Base-by-base conservation (phyloP, 64 coral and sea anemone species). In the Pachyseris speciosa region DNA sequence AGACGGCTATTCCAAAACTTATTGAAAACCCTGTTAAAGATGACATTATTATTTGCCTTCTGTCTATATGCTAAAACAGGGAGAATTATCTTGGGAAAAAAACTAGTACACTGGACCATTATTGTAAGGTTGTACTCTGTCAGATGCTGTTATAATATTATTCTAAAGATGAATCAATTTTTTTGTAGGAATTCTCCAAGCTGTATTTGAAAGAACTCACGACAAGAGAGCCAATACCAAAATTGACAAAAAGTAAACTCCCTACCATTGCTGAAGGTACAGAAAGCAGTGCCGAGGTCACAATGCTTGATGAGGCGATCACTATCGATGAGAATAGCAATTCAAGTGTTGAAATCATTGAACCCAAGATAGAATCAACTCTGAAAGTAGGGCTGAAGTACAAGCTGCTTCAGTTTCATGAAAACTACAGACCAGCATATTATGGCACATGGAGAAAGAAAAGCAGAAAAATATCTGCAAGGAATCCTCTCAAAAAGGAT, bases 401-500 rank as follows among this genome's bases (percentile, higher is more conserved):
- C n/a, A 94, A 94, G 31, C 86, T 91, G 27, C 67, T 98, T 44
- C 84, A 98, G 79, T 94, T 98, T 73, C 58, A 87, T 10, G 84
- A 73, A 43, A 94, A 98, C 50, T 91, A 91, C 38, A 88, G 95
- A 64, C 95, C 95, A 68, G 80, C 95, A 37, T 98, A 94, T 43
- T 94, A 84, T 88, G 95, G 95, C 20, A 98, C 95, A 43, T 88
- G 80, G 73, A 58, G 75, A 19, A 98, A 94, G 67, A 98, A 83
- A 84, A 98, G 95, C 88, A 87, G 83, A 57, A 51, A 69, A 4
- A 94, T 98, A 29, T 98, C 95, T 20, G 73, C 95, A 84, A 98
- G 64, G 42, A 94, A 98, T 63, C 95, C 95, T 52, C 91, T 98
- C 32, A 87, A 83, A 37, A 94, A 94, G 40, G 95, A 98, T 74